Percentiles rank a stretch among this genome's conserved stretches.
Evolutionary conservation across 2,113 vertebrate species (phyloP).

Genomic region (Ptychochromis oligacanthus): DNA sequence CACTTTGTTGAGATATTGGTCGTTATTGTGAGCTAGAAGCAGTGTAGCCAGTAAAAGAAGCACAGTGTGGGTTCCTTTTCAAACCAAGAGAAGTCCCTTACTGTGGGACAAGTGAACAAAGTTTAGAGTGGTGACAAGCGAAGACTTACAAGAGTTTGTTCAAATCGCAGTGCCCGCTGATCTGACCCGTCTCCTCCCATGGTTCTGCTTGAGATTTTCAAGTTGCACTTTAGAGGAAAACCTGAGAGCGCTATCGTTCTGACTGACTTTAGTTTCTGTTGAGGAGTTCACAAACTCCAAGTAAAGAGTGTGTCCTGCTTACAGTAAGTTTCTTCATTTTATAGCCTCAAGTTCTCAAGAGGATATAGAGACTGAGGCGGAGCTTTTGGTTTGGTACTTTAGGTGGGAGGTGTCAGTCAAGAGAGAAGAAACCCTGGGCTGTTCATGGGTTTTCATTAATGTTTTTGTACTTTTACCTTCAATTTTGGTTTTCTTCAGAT

Average conservation of each 20-base stretch:
- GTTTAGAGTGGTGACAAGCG: conserved; percentile 44
- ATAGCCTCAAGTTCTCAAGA: conserved; percentile 55
- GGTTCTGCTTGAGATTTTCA: conserved; percentile 50
- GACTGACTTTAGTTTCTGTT: neutral
- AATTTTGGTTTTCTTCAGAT: neutral
- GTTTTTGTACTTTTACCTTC: neutral
- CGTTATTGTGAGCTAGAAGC: neutral
- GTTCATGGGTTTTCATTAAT: neutral
- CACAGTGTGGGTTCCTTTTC: neutral
- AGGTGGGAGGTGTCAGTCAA: neutral
- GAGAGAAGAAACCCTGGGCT: neutral
- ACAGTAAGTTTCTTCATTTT: conserved; percentile 67
- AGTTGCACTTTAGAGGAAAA: conserved; percentile 18
- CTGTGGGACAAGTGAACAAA: conserved; percentile 17
- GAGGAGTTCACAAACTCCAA: conserved; percentile 35
- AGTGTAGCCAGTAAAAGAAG: neutral
- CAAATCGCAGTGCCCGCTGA: conserved; percentile 91
- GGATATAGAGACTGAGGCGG: conserved; percentile 61
- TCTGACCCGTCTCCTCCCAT: conserved; percentile 86
- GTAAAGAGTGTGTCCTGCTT: conserved; percentile 7
- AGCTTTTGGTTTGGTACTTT: conserved; percentile 47
- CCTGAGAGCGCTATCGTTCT: neutral
- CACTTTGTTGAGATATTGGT: rapidly evolving
- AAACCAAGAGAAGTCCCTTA: rapidly evolving
- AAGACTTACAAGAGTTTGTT: conserved; percentile 92